Evolutionary conservation across 2,888 invertebrate species (phyloP).

Genomic region (Ceraclea dissimilis): DNA sequence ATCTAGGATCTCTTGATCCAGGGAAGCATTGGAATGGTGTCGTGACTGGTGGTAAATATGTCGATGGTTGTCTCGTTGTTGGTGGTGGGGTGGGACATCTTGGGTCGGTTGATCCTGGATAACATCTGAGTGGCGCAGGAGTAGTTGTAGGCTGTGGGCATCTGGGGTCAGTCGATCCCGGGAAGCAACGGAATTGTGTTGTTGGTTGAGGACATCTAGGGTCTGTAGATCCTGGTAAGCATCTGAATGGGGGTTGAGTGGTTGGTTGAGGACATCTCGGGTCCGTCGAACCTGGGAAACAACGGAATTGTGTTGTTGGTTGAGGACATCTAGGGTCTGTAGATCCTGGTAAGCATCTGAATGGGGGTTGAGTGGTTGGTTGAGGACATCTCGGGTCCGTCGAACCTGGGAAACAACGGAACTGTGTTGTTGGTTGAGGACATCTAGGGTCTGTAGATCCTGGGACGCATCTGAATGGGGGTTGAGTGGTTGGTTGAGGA

Average conservation of each 20-base stretch:
- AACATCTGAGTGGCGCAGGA: slow-evolving; percentile 27
- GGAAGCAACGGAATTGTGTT: slow-evolving; percentile 27
- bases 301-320: slow-evolving; percentile 22
- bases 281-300: slow-evolving; percentile 34
- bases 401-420: slow-evolving; percentile 31
- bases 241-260: slow-evolving; percentile 14
- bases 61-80: slow-evolving; percentile 31
- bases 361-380: slow-evolving; percentile 19
- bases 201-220: slow-evolving; percentile 29
- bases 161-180: slow-evolving; percentile 33
- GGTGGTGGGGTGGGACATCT: slow-evolving; percentile 28
- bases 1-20: slow-evolving; percentile 30
- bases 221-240: slow-evolving; percentile 33
- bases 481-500: slow-evolving; percentile 27
- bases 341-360: slow-evolving; percentile 31
- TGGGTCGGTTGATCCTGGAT: slow-evolving; percentile 30
- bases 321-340: slow-evolving; percentile 30
- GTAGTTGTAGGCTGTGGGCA: slow-evolving; percentile 29
- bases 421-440: slow-evolving; percentile 28
- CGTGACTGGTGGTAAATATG: slow-evolving; percentile 32
- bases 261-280: slow-evolving; percentile 31
- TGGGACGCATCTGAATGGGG: slow-evolving; percentile 27
- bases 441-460: slow-evolving; percentile 34
- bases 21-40: slow-evolving; percentile 27
- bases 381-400: slow-evolving; percentile 35